Conservation (phyloP, 2,797 vertebrate species). For the Tauraco hartlaubi region DNA sequence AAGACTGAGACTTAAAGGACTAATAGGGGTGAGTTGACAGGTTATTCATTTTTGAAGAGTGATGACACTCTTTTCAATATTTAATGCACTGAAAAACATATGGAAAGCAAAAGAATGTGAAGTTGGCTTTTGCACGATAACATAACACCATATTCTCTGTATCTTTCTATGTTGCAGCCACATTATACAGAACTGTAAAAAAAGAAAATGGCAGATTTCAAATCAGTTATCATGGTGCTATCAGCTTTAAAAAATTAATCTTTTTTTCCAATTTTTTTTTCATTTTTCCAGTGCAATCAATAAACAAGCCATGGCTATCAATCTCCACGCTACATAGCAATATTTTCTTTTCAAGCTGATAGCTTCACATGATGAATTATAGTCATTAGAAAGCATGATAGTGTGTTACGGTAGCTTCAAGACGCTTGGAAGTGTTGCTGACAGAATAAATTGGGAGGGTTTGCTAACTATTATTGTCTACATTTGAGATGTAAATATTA, state of each 20-base stretch:
- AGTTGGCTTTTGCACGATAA: slow-evolving; percentile 34
- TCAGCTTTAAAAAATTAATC: slow-evolving; percentile 17
- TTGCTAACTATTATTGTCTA: neutral
- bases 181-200: neutral
- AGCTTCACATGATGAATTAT: slow-evolving; percentile 76
- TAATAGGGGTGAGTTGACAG: slow-evolving; percentile 8
- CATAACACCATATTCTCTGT: slow-evolving; percentile 32
- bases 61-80: slow-evolving; percentile 45
- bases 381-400: slow-evolving; percentile 72
- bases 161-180: neutral
- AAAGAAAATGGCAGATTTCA: slow-evolving; percentile 29
- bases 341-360: slow-evolving; percentile 75
- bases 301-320: slow-evolving; percentile 68
- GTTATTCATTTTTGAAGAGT: neutral
- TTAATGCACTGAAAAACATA: slow-evolving; percentile 49
- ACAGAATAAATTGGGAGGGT: neutral
- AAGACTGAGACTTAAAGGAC: neutral
- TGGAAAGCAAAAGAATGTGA: slow-evolving; percentile 49
- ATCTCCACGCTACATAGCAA: slow-evolving; percentile 56
- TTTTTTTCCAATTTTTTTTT: neutral
- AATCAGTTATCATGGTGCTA: neutral
- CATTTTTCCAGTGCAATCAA: slow-evolving; percentile 54
- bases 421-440: slow-evolving; percentile 29
- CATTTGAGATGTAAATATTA: slow-evolving; percentile 41
- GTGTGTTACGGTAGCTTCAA: slow-evolving; percentile 26